A percentile compares a stretch with the other conserved stretches of the same genome.
Conservation (phyloP, 2,888 invertebrate species). For the Rhogogaster chlorosoma region DNA sequence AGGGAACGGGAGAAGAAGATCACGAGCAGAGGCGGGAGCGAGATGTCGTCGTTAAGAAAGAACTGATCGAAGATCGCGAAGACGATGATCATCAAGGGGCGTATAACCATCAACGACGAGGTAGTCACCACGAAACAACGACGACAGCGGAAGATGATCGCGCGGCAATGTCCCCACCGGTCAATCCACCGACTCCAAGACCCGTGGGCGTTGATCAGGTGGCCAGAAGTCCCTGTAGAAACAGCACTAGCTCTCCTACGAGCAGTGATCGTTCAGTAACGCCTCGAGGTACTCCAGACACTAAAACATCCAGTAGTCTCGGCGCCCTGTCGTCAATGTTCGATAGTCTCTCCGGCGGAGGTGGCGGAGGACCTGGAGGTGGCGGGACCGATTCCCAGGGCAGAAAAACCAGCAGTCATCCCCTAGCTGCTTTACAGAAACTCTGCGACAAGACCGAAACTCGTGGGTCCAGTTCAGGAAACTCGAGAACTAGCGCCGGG, state of each 20-base stretch:
- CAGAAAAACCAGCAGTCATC: slow-evolving; percentile 90
- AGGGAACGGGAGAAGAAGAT: slow-evolving; percentile 78
- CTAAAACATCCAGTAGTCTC: slow-evolving; percentile 82
- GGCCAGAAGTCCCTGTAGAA: slow-evolving; percentile 82
- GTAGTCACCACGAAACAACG: slow-evolving; percentile 72
- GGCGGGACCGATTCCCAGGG: slow-evolving; percentile 79
- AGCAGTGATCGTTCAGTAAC: slow-evolving; percentile 89
- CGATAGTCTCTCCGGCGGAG: slow-evolving; percentile 87
- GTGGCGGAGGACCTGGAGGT: slow-evolving; percentile 66
- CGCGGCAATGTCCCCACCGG: slow-evolving; percentile 73
- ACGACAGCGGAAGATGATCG: slow-evolving; percentile 73
- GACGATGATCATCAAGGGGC: slow-evolving; percentile 79
- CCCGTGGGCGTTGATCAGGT: slow-evolving; percentile 78
- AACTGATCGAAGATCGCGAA: slow-evolving; percentile 80
- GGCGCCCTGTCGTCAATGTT: slow-evolving; percentile 95
- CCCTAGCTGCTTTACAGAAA: slow-evolving; percentile 96
- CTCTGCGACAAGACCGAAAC: slow-evolving; percentile 97
- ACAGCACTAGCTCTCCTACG: slow-evolving; percentile 85
- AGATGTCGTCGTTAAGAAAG: slow-evolving; percentile 83
- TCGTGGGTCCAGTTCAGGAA: slow-evolving; percentile 79
- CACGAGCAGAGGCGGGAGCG: slow-evolving; percentile 73
- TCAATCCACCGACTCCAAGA: slow-evolving; percentile 78
- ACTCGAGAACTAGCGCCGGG: slow-evolving; percentile 65
- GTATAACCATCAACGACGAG: slow-evolving; percentile 69
- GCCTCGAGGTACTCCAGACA: slow-evolving; percentile 84